Percentiles rank a stretch among this genome's conserved stretches.
phyloP scores from a whole-genome alignment of 2,113 vertebrate genomes.

The Corydoras sp. region DNA sequence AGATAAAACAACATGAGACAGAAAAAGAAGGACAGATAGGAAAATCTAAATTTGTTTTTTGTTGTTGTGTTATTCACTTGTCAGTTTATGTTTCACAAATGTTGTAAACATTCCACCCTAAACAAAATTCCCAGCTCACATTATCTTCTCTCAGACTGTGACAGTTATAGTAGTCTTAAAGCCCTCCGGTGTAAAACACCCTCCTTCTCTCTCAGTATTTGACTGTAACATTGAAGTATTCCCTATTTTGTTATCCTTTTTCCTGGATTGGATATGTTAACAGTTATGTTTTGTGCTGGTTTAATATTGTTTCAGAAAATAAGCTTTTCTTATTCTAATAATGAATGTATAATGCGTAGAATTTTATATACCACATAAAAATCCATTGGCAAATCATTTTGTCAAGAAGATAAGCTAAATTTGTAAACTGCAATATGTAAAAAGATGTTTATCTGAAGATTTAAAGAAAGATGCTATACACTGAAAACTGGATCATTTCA shows the following conservation, averaged over 20 bases:
- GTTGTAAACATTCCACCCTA: slow-evolving; percentile 45
- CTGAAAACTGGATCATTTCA: slow-evolving; percentile 71
- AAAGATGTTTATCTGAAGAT: slow-evolving; percentile 64
- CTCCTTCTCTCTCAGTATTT: slow-evolving; percentile 52
- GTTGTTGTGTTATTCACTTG: slow-evolving; percentile 24
- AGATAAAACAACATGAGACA: slow-evolving; percentile 20
- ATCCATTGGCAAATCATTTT: slow-evolving; percentile 72
- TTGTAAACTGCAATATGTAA: slow-evolving; percentile 77
- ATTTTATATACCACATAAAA: slow-evolving; percentile 70
- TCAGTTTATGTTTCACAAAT: slow-evolving; percentile 55
- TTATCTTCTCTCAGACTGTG: slow-evolving; percentile 47
- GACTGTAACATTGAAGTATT: slow-evolving; percentile 51
- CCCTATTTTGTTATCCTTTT: slow-evolving; percentile 54
- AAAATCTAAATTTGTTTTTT: slow-evolving; percentile 43
- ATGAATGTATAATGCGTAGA: slow-evolving; percentile 74
- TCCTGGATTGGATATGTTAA: slow-evolving; percentile 55
- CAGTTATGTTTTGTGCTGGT: slow-evolving; percentile 63
- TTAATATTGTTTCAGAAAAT: slow-evolving; percentile 59
- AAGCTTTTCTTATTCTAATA: slow-evolving; percentile 68
- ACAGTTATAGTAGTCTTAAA: slow-evolving; percentile 54
- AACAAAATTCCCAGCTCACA: slow-evolving; percentile 46
- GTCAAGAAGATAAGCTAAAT: slow-evolving; percentile 77
- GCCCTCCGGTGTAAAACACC: slow-evolving; percentile 46
- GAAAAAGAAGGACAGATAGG: neutral
- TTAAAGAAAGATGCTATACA: slow-evolving; percentile 65